Evolutionary conservation across 2,113 vertebrate species (phyloP), one percentile per base, ranked within the genome.

Genomic region (Brachyhypopomus gauderio): DNA sequence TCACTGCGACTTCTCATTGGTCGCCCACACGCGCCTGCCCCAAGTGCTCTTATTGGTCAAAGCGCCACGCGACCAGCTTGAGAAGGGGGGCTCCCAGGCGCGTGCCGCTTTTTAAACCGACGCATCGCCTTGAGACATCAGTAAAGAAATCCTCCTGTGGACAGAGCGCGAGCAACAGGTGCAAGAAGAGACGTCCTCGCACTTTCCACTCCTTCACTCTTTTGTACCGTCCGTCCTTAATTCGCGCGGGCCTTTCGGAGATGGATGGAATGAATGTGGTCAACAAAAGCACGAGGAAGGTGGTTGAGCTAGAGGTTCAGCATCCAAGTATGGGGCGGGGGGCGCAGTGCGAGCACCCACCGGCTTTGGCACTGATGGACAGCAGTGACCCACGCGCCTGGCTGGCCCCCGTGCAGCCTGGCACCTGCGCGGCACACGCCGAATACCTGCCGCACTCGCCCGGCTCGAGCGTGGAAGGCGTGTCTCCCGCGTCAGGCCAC

Each of bases 31-130:
- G 94, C 94, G 94, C 92, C 93, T 77, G 91, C 90, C 92, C 86
- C 90, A 80, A 91, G 82, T 89, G 89, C 89, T 87, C 87, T 91
- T 92, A 95, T 95, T 95, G 94, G 93, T 92, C 90, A 92, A 82
- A 86, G 81, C 81, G 93, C 92, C 94, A 95, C 94, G 96, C 96
- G 96, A 97, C 96, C 90, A 90, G 90, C 92, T 95, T 91, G 93
- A 94, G 95, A 92, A 94, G 94, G 95, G 95, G 92, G 95, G 95
- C 94, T 94, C 88, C 87, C 90, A 91, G 96, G 91, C 96, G 96
- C 96, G 96, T 97, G 96, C 96, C 96, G 95, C 95, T 95, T 95
- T 95, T 97, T 96, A 97, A 97, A 95, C 92, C 90, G 92, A 92
- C 94, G 92, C 92, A 78, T 94, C 92, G 92, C 90, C 93, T 92